Evolutionary conservation across 2,113 vertebrate species (phyloP).

Genomic region (Egretta garzetta): DNA sequence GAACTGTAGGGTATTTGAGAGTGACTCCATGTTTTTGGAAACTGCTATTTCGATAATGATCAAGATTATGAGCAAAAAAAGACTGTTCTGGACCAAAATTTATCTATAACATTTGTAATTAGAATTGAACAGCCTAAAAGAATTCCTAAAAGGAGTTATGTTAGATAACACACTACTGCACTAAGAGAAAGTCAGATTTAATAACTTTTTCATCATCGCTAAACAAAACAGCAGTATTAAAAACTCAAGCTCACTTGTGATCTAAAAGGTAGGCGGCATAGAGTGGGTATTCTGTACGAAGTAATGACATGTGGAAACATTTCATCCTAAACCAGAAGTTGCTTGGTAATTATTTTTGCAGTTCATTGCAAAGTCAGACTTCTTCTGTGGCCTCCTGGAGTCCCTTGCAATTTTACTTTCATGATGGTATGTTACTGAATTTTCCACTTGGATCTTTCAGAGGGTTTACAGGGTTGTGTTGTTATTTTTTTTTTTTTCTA

Average conservation of each 20-base stretch:
- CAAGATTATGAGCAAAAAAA: background rate
- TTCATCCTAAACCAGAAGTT: background rate
- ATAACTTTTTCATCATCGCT: background rate
- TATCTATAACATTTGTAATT: background rate
- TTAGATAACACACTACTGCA: background rate
- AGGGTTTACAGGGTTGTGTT: background rate
- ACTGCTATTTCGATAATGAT: background rate
- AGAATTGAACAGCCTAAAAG: background rate
- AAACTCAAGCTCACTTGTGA: background rate
- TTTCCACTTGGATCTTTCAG: background rate
- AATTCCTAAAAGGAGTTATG: background rate
- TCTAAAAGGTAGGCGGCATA: background rate
- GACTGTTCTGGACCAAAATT: background rate
- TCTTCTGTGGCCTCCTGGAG: background rate
- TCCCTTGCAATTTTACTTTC: background rate
- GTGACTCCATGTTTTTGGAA: background rate
- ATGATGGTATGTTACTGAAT: background rate
- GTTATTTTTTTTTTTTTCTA: background rate
- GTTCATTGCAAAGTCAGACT: background rate
- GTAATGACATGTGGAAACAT: background rate
- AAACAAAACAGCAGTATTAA: background rate
- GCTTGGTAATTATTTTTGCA: conserved; percentile 2
- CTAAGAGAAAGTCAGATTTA: background rate
- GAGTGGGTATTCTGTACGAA: background rate
- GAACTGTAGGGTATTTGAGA: background rate